Percentiles rank a stretch among this genome's conserved stretches.
Conservation (phyloP, 37 sponge, comb jelly and placozoan genomes). For the Ianthella basta region DNA sequence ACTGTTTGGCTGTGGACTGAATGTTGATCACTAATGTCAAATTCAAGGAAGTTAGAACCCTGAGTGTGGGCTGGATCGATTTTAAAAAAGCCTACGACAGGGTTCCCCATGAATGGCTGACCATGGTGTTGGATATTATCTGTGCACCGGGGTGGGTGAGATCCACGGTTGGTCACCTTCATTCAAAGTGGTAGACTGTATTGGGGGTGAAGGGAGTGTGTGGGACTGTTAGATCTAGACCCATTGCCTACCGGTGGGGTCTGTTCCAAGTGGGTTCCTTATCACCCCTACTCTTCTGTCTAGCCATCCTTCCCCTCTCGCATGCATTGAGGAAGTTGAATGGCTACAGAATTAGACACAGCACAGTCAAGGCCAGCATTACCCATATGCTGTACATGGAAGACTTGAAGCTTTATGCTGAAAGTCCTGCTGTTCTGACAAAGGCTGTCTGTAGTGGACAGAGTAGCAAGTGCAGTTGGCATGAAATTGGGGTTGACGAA, state of each 20-base stretch:
- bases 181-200: neutral
- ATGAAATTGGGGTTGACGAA: constrained; percentile 39
- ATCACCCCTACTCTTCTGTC: constrained; percentile 34
- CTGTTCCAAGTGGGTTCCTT: constrained; percentile 49
- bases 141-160: too few species aligned
- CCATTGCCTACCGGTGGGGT: neutral
- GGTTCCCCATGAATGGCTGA: constrained; percentile 20
- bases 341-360: too few species aligned
- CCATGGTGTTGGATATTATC: neutral
- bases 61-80: constrained; percentile 23
- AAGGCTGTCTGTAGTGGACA: neutral
- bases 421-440: neutral
- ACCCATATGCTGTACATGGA: too few species aligned
- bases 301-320: too few species aligned
- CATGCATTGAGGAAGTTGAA: too few species aligned
- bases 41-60: neutral
- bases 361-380: too few species aligned
- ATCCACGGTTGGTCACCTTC: neutral
- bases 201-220: neutral
- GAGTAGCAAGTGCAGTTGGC: constrained; percentile 25
- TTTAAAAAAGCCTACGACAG: constrained; percentile 15
- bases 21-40: neutral
- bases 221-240: neutral
- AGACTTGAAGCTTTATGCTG: too few species aligned
- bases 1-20: neutral